Evolutionary conservation across 2,888 invertebrate species (phyloP), one percentile per base, ranked within the genome.

Genomic region (Dynastes hyllus): DNA sequence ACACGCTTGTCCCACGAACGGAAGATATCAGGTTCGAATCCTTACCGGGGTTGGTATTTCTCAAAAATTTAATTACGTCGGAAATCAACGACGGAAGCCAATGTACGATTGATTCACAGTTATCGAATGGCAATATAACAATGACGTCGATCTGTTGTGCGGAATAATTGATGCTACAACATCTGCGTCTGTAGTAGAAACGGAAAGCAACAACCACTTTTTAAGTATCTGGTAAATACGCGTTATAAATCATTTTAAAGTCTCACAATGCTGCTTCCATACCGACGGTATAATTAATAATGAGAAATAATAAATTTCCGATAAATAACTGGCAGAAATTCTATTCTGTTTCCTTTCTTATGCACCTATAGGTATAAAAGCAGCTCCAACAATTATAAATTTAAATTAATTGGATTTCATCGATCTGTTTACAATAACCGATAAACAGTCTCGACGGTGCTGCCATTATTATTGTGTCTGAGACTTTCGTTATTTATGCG

Each of bases 341-440:
- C n/a, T 70, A 77, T 77, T 70, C 66, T 77, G 77, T 77, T 61
- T n/a, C 77, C 3, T 45, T 77, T 45, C 37, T 37, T 37, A 9
- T 70, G 29, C 29, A 45, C 22, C 16, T 6, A 32, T 69, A 37
- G 45, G 55, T 67, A 32, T 40, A 55, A 8, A 51, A 65, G 53
- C 61, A 29, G 50, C 58, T 70, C 45, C 9, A 50, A 50, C 50
- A 77, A 77, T 77, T 77, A 77, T 77, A 77, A 69, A 70, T 77
- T 77, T 70, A 77, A 77, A 77, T 77, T 69, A 77, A 77, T 77
- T 77, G 53, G 51, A 77, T 61, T 77, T 69, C 67, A 77, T 69
- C 50, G 61, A 70, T 45, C 13, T 32, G 53, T 53, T 70, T 32
- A 70, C 70, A 70, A 70, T 70, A 70, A 70, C 13, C n/a, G 53